phyloP scores from a whole-genome alignment of 2,113 vertebrate species.

The Camelus bactrianus region DNA sequence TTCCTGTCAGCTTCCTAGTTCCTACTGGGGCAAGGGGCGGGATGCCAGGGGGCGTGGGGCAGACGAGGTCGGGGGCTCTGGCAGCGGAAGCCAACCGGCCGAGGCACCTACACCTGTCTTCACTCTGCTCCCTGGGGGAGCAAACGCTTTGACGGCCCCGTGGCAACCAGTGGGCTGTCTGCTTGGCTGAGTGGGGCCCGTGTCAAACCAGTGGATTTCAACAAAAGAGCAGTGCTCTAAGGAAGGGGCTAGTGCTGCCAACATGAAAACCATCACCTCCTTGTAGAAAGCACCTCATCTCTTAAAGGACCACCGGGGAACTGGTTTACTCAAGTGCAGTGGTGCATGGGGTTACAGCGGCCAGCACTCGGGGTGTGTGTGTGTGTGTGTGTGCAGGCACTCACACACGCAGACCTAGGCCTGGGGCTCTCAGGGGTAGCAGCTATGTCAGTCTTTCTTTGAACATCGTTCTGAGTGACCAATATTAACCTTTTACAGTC shows the following conservation, averaged over 20 bases:
- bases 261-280: neutral
- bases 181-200: neutral
- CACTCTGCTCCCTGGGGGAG: conserved; percentile 19
- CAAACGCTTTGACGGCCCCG: conserved; percentile 30
- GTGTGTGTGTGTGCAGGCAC: neutral
- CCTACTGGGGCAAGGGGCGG: neutral
- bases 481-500: neutral
- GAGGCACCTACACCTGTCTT: conserved; percentile 42
- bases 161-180: conserved; percentile 24
- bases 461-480: conserved; percentile 42
- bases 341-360: conserved; percentile 82
- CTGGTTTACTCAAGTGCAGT: conserved; percentile 86
- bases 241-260: conserved; percentile 45
- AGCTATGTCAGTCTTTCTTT: conserved; percentile 77
- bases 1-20: neutral
- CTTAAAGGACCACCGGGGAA: conserved; percentile 78
- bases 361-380: conserved; percentile 7
- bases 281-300: conserved; percentile 69
- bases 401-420: neutral
- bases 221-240: conserved; percentile 53
- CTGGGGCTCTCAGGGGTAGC: conserved; percentile 45
- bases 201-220: conserved; percentile 60
- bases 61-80: neutral
- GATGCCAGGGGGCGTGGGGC: neutral
- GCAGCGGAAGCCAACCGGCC: neutral